Percentiles rank a stretch among this genome's conserved stretches.
These are phyloP conservation scores for Lucifuga dentata DNA, from an alignment of 2,113 vertebrate species.

Conservation along the genomic window DNA sequence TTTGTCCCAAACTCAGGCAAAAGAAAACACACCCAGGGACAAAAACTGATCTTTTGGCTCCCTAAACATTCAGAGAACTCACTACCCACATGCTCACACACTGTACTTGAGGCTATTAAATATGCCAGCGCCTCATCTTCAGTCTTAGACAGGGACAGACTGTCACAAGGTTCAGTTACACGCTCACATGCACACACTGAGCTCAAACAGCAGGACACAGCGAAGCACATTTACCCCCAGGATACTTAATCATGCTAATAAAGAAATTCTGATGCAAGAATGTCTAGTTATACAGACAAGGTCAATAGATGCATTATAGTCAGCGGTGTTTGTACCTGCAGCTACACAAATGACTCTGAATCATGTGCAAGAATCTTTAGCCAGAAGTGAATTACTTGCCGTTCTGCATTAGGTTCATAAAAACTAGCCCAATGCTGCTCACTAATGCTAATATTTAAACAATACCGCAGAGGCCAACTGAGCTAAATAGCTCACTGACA, in stretches of 20 bases:
- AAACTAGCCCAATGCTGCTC: conserved; percentile 30
- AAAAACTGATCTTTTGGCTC: background rate
- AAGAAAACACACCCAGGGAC: background rate
- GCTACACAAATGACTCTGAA: conserved; percentile 45
- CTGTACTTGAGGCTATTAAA: conserved; percentile 59
- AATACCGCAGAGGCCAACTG: conserved; percentile 18
- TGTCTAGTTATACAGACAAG: conserved; percentile 62
- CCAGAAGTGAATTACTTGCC: conserved; percentile 43
- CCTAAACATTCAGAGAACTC: conserved; percentile 1
- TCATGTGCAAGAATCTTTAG: conserved; percentile 34
- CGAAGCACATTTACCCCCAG: conserved; percentile 40
- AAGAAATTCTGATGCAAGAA: conserved; percentile 57
- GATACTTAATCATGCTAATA: conserved; percentile 49
- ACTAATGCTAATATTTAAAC: conserved; percentile 56
- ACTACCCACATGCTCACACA: conserved; percentile 18
- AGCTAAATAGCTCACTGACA: conserved; percentile 17
- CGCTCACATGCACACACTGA: conserved; percentile 47
- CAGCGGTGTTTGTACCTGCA: conserved; percentile 24
- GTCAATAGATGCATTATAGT: conserved; percentile 52
- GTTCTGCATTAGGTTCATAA: conserved; percentile 51
- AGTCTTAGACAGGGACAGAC: conserved; percentile 49
- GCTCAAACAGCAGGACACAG: conserved; percentile 45
- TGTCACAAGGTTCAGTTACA: conserved; percentile 46
- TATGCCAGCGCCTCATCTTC: conserved; percentile 60
- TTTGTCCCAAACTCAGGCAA: conserved; percentile 6